These are phyloP conservation scores for Nemopilema nomurai DNA, from an alignment of 30 jellyfish, hydroid and myxozoan species.

Conservation along the genomic window DNA sequence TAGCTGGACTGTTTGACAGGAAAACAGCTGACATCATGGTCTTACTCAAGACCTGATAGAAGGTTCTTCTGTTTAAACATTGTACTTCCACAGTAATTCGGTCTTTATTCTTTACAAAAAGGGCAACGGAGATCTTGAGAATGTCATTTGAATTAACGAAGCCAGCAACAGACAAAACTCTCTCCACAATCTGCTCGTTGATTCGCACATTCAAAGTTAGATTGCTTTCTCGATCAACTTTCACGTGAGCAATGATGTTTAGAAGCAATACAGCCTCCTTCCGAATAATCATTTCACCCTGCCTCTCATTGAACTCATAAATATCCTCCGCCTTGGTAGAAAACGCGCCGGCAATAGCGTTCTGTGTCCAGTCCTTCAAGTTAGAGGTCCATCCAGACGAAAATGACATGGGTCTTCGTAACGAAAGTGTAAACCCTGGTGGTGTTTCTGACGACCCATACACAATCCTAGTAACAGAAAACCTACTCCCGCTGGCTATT, in stretches of 20 bases:
- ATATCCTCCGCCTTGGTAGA: background rate
- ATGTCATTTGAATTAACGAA: background rate
- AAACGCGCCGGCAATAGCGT: slow-evolving; percentile 26
- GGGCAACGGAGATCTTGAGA: slow-evolving; percentile 30
- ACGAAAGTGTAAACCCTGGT: slow-evolving; percentile 45
- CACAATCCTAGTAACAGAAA: slow-evolving; percentile 8
- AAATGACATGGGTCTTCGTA: slow-evolving; percentile 5
- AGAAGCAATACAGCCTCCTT: slow-evolving; percentile 20
- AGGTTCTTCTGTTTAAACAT: background rate
- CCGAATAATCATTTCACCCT: slow-evolving; percentile 39
- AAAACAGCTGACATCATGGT: slow-evolving; percentile 58
- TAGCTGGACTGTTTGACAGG: slow-evolving; percentile 31
- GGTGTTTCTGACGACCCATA: background rate
- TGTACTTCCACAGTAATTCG: slow-evolving; percentile 34
- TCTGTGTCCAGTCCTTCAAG: slow-evolving; percentile 37
- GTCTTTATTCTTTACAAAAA: slow-evolving; percentile 29
- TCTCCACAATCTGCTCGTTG: slow-evolving; percentile 10
- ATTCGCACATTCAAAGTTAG: background rate
- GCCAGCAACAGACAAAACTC: slow-evolving; percentile 10
- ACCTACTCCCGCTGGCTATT: slow-evolving; percentile 6
- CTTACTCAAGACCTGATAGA: slow-evolving; percentile 2
- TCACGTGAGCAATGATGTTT: slow-evolving; percentile 15
- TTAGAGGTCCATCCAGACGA: background rate
- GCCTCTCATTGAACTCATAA: slow-evolving; percentile 36
- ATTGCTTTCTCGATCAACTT: background rate